Evolutionary conservation across 1,140 invertebrate genomes (phyloP).

Genomic region (Arctopsyche grandis): DNA sequence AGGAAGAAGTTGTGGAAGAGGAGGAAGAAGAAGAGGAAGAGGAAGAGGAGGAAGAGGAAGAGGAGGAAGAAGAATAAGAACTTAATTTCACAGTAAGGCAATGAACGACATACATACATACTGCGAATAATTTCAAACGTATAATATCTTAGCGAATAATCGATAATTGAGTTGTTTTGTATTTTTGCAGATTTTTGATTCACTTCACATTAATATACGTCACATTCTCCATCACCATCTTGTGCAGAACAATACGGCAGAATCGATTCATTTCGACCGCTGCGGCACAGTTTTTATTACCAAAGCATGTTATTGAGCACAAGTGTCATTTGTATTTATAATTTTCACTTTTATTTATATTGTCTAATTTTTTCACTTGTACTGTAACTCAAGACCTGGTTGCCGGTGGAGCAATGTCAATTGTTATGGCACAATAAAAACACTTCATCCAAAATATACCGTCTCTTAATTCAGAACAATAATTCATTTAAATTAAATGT

Average conservation of each 20-base stretch:
- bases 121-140: conserved; percentile 21
- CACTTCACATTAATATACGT: conserved; percentile 36
- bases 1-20: conserved; percentile 71
- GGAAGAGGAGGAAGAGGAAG: conserved; percentile 77
- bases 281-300: not conserved
- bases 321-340: conserved; percentile 50
- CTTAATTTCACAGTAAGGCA: conserved; percentile 22
- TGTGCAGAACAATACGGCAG: conserved; percentile 12
- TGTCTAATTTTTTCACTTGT: conserved; percentile 50
- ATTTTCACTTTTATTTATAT: conserved; percentile 52
- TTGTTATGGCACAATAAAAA: conserved; percentile 51
- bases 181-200: conserved; percentile 38
- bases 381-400: conserved; percentile 47
- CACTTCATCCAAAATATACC: conserved; percentile 48
- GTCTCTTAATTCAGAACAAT: conserved; percentile 49
- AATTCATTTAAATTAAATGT: conserved; percentile 6
- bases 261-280: not conserved
- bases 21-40: conserved; percentile 73
- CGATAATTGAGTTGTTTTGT: conserved; percentile 1
- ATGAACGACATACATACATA: not conserved
- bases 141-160: no score
- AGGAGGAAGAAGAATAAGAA: conserved; percentile 68
- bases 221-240: conserved; percentile 13
- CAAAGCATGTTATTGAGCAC: not conserved
- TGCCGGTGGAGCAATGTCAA: conserved; percentile 38